These are phyloP conservation scores for Aricia artaxerxes DNA, from an alignment of 2,888 invertebrate genomes.

Conservation along the genomic window DNA sequence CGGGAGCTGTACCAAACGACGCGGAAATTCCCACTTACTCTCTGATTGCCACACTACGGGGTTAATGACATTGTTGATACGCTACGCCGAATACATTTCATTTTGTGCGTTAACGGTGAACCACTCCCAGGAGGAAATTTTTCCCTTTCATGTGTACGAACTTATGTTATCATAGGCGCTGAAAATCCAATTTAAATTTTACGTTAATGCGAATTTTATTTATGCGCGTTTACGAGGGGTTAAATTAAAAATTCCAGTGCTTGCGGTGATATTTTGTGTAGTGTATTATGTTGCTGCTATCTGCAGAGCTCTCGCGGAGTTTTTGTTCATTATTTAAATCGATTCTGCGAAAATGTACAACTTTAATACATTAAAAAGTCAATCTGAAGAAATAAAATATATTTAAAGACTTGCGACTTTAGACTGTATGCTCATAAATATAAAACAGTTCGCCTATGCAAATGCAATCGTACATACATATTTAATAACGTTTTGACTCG, in stretches of 20 bases:
- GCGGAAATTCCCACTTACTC: slow-evolving; percentile 79
- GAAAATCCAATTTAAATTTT: slow-evolving; percentile 34
- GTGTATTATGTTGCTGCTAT: not conserved
- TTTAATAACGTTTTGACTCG: not conserved
- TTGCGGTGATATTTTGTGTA: not conserved
- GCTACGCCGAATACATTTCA: slow-evolving; percentile 71
- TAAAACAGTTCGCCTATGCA: not conserved
- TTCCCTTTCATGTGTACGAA: slow-evolving; percentile 35
- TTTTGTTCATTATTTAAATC: not conserved
- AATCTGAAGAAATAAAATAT: not conserved
- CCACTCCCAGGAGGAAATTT: slow-evolving; percentile 41
- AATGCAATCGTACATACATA: not conserved
- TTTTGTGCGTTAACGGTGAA: slow-evolving; percentile 57
- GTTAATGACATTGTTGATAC: slow-evolving; percentile 77
- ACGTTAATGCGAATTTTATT: slow-evolving; percentile 28
- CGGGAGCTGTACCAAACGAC: slow-evolving; percentile 73
- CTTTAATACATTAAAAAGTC: not conserved
- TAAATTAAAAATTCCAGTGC: slow-evolving; percentile 17
- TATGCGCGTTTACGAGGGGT: not conserved
- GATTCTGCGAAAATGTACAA: not conserved
- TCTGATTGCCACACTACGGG: slow-evolving; percentile 78
- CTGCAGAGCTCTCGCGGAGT: not conserved
- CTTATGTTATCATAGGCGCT: slow-evolving; percentile 32
- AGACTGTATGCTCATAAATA: not conserved
- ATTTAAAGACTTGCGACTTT: not conserved